Evolutionary conservation across 2,888 invertebrate genomes (phyloP).

Genomic region (Caenorhabditis doughertyi): DNA sequence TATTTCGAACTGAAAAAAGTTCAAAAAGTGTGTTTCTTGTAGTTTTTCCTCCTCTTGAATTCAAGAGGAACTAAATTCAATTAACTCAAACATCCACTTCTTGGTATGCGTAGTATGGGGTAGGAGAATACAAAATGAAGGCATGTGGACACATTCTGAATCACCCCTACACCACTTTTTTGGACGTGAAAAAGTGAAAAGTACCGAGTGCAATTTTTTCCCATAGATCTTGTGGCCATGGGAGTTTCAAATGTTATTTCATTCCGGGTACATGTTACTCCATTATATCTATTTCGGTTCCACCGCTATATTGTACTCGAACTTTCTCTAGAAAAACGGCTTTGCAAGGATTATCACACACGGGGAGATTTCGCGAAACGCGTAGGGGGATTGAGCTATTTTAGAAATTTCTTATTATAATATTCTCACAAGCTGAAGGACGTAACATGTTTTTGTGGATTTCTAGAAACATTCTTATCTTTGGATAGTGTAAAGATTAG

Average conservation of each 20-base stretch:
- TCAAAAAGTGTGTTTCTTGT: constrained; percentile 16
- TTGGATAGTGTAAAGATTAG: not conserved
- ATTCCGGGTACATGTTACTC: too few relatives aligned
- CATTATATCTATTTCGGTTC: too few relatives aligned
- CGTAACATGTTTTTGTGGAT: constrained; percentile 3
- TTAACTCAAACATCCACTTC: constrained; percentile 28
- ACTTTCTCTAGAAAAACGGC: constrained; percentile 7
- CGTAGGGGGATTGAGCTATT: constrained; percentile 34
- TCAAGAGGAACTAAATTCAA: constrained; percentile 27
- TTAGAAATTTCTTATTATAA: not conserved
- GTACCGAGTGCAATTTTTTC: not conserved
- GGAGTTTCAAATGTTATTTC: not conserved
- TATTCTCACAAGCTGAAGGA: constrained; percentile 7
- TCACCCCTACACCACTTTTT: too few relatives aligned
- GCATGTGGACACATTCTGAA: constrained; percentile 19
- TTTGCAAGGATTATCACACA: constrained; percentile 18
- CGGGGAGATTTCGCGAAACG: constrained; percentile 5
- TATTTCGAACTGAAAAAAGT: constrained; percentile 2
- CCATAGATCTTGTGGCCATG: not conserved
- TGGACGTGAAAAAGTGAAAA: not conserved
- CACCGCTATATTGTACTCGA: not conserved
- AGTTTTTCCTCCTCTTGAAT: not conserved
- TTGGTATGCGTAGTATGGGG: constrained; percentile 43
- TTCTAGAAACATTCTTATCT: not conserved
- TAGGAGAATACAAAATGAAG: constrained; percentile 24